phyloP scores from a whole-genome alignment of 2,113 vertebrate genomes.

The Bubalus kerabau region DNA sequence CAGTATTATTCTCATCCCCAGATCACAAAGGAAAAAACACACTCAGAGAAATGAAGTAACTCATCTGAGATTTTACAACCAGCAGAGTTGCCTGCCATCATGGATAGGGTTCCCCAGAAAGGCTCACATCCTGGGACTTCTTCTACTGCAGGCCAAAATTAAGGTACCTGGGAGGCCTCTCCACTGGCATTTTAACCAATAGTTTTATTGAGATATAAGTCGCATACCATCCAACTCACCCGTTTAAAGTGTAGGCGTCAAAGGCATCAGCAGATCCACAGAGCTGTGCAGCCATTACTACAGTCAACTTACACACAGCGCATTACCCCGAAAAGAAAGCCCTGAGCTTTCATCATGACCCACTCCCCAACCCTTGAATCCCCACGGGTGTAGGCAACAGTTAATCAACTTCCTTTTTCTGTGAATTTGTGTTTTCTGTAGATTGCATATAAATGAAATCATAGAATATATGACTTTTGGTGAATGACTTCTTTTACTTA shows the following conservation, averaged over 20 bases:
- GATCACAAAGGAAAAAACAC: background rate
- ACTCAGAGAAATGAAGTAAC: background rate
- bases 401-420: background rate
- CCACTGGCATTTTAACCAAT: background rate
- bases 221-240: background rate
- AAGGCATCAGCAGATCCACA: background rate
- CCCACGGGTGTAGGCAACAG: background rate
- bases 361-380: background rate
- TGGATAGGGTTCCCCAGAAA: background rate
- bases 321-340: background rate
- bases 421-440: background rate
- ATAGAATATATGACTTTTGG: background rate
- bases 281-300: too few species aligned
- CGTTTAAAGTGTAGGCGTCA: background rate
- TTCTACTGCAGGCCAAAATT: background rate
- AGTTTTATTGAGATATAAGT: background rate
- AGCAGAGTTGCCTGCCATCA: background rate
- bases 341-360: background rate
- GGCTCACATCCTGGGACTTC: background rate
- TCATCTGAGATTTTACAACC: background rate
- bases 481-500: background rate
- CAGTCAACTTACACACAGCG: background rate
- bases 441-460: background rate
- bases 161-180: background rate
- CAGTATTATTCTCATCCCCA: background rate